Percentiles rank a stretch among this genome's conserved stretches.
These are phyloP conservation scores for Eudyptes chrysolophus DNA, from an alignment of 2,113 vertebrate genomes.

Conservation along the genomic window DNA sequence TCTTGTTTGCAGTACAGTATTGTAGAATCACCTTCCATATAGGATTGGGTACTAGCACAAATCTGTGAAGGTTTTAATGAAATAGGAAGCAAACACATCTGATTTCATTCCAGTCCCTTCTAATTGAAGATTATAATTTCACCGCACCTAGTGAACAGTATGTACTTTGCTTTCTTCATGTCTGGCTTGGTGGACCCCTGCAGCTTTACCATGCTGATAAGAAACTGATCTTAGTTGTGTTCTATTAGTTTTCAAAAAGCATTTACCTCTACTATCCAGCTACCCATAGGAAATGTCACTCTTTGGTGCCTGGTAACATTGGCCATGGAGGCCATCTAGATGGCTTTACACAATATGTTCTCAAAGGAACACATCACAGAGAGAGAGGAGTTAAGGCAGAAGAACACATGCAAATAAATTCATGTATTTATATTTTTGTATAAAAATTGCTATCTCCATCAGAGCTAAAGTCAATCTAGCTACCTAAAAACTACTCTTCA, in stretches of 20 bases:
- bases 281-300: background rate
- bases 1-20: background rate
- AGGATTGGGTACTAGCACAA: background rate
- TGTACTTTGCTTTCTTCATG: background rate
- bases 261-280: background rate
- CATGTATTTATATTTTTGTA: rapidly evolving
- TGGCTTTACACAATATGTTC: background rate
- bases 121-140: background rate
- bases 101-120: background rate
- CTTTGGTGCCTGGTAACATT: background rate
- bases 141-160: background rate
- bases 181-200: background rate
- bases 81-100: background rate
- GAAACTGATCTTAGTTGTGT: background rate
- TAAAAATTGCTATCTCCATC: background rate
- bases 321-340: background rate
- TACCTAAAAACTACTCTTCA: background rate
- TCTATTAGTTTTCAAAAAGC: background rate
- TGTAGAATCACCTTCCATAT: background rate
- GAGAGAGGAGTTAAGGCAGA: background rate
- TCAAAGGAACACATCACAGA: background rate
- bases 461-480: background rate
- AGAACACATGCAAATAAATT: background rate
- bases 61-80: background rate
- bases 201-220: background rate